A percentile compares a stretch with the other conserved stretches of the same genome.
phyloP scores from a whole-genome alignment of 1,140 invertebrate species.

The Platorchestia sp. region DNA sequence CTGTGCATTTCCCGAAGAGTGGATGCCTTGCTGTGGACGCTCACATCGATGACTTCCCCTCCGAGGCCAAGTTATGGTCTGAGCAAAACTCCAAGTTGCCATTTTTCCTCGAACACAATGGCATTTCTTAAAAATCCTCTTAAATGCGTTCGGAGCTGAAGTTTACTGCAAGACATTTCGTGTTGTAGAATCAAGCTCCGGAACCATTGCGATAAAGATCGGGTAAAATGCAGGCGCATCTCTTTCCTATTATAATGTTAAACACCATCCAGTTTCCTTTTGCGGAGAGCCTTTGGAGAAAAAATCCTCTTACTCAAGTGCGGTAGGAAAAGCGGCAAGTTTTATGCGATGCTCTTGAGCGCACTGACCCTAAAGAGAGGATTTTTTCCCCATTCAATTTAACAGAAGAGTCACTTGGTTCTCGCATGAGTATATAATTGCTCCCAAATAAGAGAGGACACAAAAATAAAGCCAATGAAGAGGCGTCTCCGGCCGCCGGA shows the following conservation, averaged over 20 bases:
- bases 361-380: slow-evolving; percentile 7
- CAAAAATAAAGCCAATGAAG: slow-evolving; percentile 13
- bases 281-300: background rate
- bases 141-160: background rate
- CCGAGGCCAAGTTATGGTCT: background rate
- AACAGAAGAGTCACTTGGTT: slow-evolving; percentile 36
- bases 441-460: slow-evolving; percentile 12
- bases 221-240: slow-evolving; percentile 11
- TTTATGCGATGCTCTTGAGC: slow-evolving; percentile 39
- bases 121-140: background rate
- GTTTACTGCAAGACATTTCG: background rate
- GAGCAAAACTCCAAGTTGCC: background rate
- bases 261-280: slow-evolving; percentile 18
- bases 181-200: slow-evolving; percentile 11
- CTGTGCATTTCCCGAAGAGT: background rate
- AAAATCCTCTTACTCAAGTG: slow-evolving; percentile 24
- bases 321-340: background rate
- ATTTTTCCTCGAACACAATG: background rate
- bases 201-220: slow-evolving; percentile 4
- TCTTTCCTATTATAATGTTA: slow-evolving; percentile 31
- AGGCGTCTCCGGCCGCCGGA: background rate
- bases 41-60: background rate
- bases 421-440: slow-evolving; percentile 46
- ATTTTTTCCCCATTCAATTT: slow-evolving; percentile 40
- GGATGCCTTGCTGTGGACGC: background rate